These are phyloP conservation scores for Hemiprocne comata DNA, from an alignment of 2,113 vertebrate species.

Conservation along the genomic window DNA sequence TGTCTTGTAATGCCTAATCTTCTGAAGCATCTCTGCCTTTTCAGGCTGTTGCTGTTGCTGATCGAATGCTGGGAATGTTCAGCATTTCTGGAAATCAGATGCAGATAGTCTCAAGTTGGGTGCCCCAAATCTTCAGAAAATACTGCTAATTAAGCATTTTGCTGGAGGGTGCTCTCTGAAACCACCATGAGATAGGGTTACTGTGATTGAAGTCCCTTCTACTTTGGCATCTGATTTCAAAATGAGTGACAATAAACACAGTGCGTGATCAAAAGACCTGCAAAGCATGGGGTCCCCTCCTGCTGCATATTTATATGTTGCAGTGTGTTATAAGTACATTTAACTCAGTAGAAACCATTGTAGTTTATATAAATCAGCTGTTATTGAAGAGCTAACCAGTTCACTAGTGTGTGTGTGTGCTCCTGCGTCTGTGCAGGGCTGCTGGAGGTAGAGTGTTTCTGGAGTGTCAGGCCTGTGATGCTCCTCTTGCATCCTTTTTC, in stretches of 20 bases:
- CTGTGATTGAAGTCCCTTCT: slow-evolving; percentile 56
- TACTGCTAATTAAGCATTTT: slow-evolving; percentile 52
- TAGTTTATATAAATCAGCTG: slow-evolving; percentile 64
- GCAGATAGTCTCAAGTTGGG: slow-evolving; percentile 45
- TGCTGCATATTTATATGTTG: slow-evolving; percentile 63
- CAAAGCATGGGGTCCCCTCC: slow-evolving; percentile 61
- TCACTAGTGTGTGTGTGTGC: neutral
- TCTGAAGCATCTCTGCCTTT: neutral
- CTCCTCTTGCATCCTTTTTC: neutral
- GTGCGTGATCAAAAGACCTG: slow-evolving; percentile 59
- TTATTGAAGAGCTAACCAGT: slow-evolving; percentile 26
- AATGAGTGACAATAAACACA: slow-evolving; percentile 65
- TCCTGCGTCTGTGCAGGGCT: neutral
- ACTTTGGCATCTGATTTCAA: slow-evolving; percentile 57
- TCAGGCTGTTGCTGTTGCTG: neutral
- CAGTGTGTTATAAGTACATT: slow-evolving; percentile 67
- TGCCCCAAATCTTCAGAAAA: slow-evolving; percentile 55
- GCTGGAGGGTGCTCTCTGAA: slow-evolving; percentile 55
- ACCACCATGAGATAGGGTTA: slow-evolving; percentile 54
- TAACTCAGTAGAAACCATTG: slow-evolving; percentile 56
- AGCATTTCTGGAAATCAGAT: slow-evolving; percentile 35
- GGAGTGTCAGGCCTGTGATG: neutral
- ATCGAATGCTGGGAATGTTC: neutral
- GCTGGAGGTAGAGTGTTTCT: neutral
- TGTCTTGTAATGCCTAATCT: neutral